A percentile compares a stretch with the other conserved stretches of the same genome.
These are phyloP conservation scores for Triplophysa bombifrons DNA, from an alignment of 2,797 vertebrate genomes.

Conservation along the genomic window DNA sequence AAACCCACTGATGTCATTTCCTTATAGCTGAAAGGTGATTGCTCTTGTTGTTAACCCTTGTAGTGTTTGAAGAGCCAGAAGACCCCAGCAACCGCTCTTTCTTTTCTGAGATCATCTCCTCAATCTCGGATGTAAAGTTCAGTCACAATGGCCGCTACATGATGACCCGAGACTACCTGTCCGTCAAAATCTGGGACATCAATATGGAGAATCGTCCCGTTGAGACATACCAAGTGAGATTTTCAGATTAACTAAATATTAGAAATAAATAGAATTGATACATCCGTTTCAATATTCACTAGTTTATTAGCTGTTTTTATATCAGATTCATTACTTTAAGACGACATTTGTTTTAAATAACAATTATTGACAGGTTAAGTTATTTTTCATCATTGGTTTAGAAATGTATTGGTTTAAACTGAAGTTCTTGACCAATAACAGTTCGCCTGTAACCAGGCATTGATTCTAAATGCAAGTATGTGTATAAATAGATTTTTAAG, in stretches of 20 bases:
- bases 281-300: too few relatives aligned
- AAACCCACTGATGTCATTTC: not conserved
- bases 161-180: slow-evolving; percentile 99
- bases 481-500: not conserved
- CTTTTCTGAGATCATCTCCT: slow-evolving; percentile 99
- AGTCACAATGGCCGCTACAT: slow-evolving; percentile 98
- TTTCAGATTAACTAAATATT: not conserved
- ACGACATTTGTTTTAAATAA: too few relatives aligned
- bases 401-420: too few relatives aligned
- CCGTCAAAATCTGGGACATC: slow-evolving; percentile 98
- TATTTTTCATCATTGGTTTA: not conserved
- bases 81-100: slow-evolving; percentile 98
- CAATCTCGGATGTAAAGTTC: slow-evolving; percentile 99
- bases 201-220: slow-evolving; percentile 98
- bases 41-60: not conserved
- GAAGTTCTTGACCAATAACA: not conserved
- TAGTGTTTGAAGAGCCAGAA: slow-evolving; percentile 98
- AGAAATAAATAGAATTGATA: too few relatives aligned
- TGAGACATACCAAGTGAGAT: slow-evolving; percentile 93
- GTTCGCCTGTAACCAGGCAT: not conserved
- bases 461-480: not conserved
- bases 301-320: not conserved
- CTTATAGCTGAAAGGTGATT: not conserved
- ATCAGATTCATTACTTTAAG: too few relatives aligned
- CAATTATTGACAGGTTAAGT: too few relatives aligned